These are phyloP conservation scores for Forbesichthys papilliferus DNA, from an alignment of 2,113 vertebrate species.

Conservation along the genomic window DNA sequence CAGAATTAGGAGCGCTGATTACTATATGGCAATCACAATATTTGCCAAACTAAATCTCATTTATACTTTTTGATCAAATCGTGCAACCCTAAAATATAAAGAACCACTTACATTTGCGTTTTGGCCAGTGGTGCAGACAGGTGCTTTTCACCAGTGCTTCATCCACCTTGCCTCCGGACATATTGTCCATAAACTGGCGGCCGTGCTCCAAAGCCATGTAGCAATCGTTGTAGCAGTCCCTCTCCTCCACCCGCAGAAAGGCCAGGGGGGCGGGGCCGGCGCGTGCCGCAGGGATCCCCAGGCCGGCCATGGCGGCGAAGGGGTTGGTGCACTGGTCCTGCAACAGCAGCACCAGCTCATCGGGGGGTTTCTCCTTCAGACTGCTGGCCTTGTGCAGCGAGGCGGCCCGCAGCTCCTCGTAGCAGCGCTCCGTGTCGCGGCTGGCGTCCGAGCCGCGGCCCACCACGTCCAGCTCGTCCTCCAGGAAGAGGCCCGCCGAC, in stretches of 20 bases:
- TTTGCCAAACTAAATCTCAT: too few species aligned
- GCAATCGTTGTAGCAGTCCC: slow-evolving; percentile 96
- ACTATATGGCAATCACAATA: too few species aligned
- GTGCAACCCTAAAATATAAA: neutral
- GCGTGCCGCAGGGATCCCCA: slow-evolving; percentile 80
- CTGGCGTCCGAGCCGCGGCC: slow-evolving; percentile 91
- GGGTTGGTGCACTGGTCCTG: slow-evolving; percentile 98
- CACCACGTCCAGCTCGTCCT: slow-evolving; percentile 95
- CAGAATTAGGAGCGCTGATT: too few species aligned
- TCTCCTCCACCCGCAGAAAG: slow-evolving; percentile 89
- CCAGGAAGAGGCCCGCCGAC: slow-evolving; percentile 92
- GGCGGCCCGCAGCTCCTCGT: slow-evolving; percentile 86
- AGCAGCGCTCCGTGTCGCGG: slow-evolving; percentile 91
- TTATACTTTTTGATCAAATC: neutral
- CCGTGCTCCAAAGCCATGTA: slow-evolving; percentile 97
- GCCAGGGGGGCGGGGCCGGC: slow-evolving; percentile 55
- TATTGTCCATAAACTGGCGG: slow-evolving; percentile 99
- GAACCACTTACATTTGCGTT: slow-evolving; percentile 84
- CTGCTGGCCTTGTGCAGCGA: slow-evolving; percentile 80
- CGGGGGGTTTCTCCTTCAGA: slow-evolving; percentile 86
- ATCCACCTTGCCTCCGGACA: slow-evolving; percentile 98
- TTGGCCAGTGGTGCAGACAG: slow-evolving; percentile 96
- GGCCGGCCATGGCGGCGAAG: slow-evolving; percentile 88
- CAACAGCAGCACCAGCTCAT: slow-evolving; percentile 91
- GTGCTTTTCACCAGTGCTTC: slow-evolving; percentile 96